Evolutionary conservation across 2,113 vertebrate species (phyloP), one percentile per base, ranked within the genome.

Genomic region (Caracal caracal): DNA sequence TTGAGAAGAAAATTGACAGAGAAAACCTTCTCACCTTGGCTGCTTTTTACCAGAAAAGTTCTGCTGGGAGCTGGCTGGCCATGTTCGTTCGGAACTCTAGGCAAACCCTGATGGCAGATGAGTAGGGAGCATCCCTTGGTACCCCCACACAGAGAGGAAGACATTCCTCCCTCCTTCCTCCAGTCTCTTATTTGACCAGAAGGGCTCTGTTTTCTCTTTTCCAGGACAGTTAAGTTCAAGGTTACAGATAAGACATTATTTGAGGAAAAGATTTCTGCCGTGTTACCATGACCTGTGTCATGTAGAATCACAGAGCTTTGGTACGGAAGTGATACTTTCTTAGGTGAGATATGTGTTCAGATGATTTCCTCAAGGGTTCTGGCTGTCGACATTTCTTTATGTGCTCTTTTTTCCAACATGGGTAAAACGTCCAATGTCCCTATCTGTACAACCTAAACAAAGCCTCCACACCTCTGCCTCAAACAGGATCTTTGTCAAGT

Each of bases 1-100:
- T 88, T 84, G 85, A 81, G 88, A 95, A 90, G 35, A 66, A 84
- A 73, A 49, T 30, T 56, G 28, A 53, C 43, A 89, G 63, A 93
- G 43, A 90, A 92, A 51, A 43, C 20, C 49, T 37, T 68, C 28
- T 43, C n/a, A 19, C 10, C 10, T 87, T 89, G 8, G 15, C 22
- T 83, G 66, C 15, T 30, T 49, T 85, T 66, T 66, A 49, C 68
- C 22, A 3, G 40, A 35, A 79, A n/a, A 35, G 1, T 2, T 76
- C 93, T 73, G 37, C 17, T 24, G 37, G 5, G 22, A 75, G 10
- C 78, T 82, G 86, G 33, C 17, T 3, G 24, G 17, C 75, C n/a
- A 3, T 2, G 1, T 49, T 73, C 85, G 1, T 49, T 73, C 85
- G 81, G 81, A 63, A 75, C 92, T 10, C 7, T 10, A 26, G 47